Evolutionary conservation across 2,888 invertebrate species (phyloP), one percentile per base, ranked within the genome.

Genomic region (Pseudoips prasinana): DNA sequence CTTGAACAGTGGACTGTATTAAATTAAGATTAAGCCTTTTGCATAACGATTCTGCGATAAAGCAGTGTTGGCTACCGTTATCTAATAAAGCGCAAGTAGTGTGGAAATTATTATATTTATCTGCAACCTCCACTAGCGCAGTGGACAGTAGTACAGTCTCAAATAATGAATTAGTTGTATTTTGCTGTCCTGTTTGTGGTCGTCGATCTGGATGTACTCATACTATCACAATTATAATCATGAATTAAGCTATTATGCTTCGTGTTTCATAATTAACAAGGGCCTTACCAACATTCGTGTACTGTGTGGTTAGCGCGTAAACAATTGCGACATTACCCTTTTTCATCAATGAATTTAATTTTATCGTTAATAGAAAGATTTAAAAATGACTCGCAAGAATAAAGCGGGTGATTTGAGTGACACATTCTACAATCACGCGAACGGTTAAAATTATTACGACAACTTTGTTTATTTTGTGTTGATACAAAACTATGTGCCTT

Each of bases 121-220:
- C 29, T 1, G 1, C 8, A 8, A 22, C 11, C 31, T 49, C 44
- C 1, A 55, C 39, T 8, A 54, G 11, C 0, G 55, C 54, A 1
- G 55, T 55, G 1, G 50, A 54, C 11, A 53, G 28, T 8, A 52
- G 31, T 8, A 52, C 57, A 1, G 34, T 24, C 25, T 44, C 19
- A 24, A 29, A 32, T 40, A 18, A 6, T 6, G 18, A 18, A 18
- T 18, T 5, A 18, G n/a, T n/a, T n/a, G n/a, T n/a, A n/a, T n/a
- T n/a, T 18, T 18, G 18, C 6, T 18, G 18, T 18, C 18, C 18
- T 18, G 18, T 5, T 6, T n/a, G 18, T 5, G 18, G 18, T 18
- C 6, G 6, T 6, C 6, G 3, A 6, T 18, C 3, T 5, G 18
- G 18, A 5, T 3, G 3, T 18, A 18, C 18, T 18, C 3, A 6